Conservation (phyloP, 2,888 invertebrate genomes). For the Agrilus cyanescens region DNA sequence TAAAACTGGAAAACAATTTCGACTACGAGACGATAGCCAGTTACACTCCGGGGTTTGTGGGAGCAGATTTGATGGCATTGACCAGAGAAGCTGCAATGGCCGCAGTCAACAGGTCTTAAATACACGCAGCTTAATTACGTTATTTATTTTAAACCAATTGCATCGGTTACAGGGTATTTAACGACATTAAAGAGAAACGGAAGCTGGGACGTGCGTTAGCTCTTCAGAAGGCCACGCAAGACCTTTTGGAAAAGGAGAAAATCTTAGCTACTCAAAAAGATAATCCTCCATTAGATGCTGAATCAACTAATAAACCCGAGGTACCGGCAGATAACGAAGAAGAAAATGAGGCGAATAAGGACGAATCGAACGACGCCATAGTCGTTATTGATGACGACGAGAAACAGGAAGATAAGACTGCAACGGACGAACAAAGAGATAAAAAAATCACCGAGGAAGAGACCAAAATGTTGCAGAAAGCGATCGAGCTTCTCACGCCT, state of each 20-base stretch:
- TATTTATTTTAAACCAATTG: constrained; percentile 2
- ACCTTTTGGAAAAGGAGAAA: constrained; percentile 8
- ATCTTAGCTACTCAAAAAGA: constrained; percentile 10
- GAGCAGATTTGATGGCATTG: constrained; percentile 81
- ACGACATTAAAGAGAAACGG: constrained; percentile 27
- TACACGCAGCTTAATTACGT: background rate
- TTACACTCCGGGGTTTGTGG: constrained; percentile 91
- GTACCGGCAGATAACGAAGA: background rate
- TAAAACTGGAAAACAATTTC: constrained; percentile 58
- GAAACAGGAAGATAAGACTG: constrained; percentile 18
- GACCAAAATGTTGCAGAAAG: constrained; percentile 9
- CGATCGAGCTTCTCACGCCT: constrained; percentile 7
- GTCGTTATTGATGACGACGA: constrained; percentile 19
- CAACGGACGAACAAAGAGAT: constrained; percentile 2
- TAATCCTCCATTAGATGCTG: constrained; percentile 10
- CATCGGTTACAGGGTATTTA: constrained; percentile 26
- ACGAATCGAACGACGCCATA: constrained; percentile 12
- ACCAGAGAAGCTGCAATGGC: constrained; percentile 79
- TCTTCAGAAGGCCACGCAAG: constrained; percentile 15
- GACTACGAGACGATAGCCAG: constrained; percentile 64
- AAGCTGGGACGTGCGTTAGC: constrained; percentile 17
- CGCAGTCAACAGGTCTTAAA: constrained; percentile 58
- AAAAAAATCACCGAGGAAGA: constrained; percentile 5
- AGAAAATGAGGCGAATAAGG: constrained; percentile 14
- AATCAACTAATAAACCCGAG: constrained; percentile 7